Evolutionary conservation across 2,888 invertebrate genomes (phyloP), one percentile per base, ranked within the genome.

Genomic region (Stenichneumon culpator): DNA sequence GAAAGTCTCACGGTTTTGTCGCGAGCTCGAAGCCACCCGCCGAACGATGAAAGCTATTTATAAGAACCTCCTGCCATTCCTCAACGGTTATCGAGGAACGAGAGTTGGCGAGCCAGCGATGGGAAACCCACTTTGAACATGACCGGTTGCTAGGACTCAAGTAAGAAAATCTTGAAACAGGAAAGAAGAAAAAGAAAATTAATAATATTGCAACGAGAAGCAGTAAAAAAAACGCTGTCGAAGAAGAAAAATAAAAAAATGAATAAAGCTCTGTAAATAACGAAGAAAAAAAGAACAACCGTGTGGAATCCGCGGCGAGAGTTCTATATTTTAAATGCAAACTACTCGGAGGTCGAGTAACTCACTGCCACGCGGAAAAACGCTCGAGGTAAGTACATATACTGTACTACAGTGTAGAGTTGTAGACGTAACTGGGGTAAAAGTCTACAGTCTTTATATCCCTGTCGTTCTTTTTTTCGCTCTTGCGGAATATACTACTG

Each of bases 231-330:
- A 54, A 47, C 44, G 32, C 47, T 75, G n/a, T 47, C 52, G 52
- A 47, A 75, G 65, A 67, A 47, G 68, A 70, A 77, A 75, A 84
- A 80, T 79, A 68, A 54, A 54, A 60, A 68, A 52, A 84, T 72
- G 75, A 79, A 86, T 86, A 83, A 84, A 83, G 85, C 85, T 85
- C 82, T 87, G 84, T 60, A 87, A 86, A 79, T 86, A 79, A 77
- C 39, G 36, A 82, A 50, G 72, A 67, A 70, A 68, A 52, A 65
- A 47, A n/a, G 47, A 44, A 84, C 39, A 89, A 79, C 68, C 67
- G 83, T 7, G n/a, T 32, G 47, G 2, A 69, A 16, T 32, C 14
- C 39, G 70, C 2, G 69, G 22, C 67, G 80, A 63, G 84, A 73
- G 72, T 19, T 57, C 77, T 77, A 72, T 77, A 72, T 80, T 78